Conservation (phyloP, 2,888 invertebrate species). For the Didymodactylos carnosus region DNA sequence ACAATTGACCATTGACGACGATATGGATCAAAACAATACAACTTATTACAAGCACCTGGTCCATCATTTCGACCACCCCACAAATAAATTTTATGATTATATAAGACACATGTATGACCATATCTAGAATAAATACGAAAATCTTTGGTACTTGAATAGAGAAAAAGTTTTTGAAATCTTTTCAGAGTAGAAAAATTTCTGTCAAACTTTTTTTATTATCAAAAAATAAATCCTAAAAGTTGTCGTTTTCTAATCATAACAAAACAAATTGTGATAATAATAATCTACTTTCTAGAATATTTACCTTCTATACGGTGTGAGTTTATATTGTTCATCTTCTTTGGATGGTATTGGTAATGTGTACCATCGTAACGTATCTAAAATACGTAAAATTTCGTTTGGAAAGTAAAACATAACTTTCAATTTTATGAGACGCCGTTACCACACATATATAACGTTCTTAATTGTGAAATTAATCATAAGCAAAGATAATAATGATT, state of each 20-base stretch:
- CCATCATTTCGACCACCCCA: slow-evolving; percentile 78
- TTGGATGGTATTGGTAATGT: slow-evolving; percentile 36
- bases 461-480: no score
- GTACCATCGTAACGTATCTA: slow-evolving; percentile 38
- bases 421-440: neutral
- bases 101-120: slow-evolving; percentile 70
- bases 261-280: no score
- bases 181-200: no score
- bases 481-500: no score
- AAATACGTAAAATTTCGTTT: slow-evolving; percentile 16
- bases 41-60: slow-evolving; percentile 52
- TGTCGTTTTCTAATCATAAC: no score
- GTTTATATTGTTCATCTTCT: slow-evolving; percentile 37
- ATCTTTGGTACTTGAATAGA: no score
- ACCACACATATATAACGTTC: no score
- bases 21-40: slow-evolving; percentile 58
- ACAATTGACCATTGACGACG: slow-evolving; percentile 30
- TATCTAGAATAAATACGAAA: slow-evolving; percentile 71
- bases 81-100: slow-evolving; percentile 53
- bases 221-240: no score
- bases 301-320: no score
- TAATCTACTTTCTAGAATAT: no score
- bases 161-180: no score
- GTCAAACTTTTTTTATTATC: no score
- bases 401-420: neutral